These are phyloP conservation scores for Emberiza fucata DNA, from an alignment of 2,113 vertebrate genomes.

Conservation along the genomic window DNA sequence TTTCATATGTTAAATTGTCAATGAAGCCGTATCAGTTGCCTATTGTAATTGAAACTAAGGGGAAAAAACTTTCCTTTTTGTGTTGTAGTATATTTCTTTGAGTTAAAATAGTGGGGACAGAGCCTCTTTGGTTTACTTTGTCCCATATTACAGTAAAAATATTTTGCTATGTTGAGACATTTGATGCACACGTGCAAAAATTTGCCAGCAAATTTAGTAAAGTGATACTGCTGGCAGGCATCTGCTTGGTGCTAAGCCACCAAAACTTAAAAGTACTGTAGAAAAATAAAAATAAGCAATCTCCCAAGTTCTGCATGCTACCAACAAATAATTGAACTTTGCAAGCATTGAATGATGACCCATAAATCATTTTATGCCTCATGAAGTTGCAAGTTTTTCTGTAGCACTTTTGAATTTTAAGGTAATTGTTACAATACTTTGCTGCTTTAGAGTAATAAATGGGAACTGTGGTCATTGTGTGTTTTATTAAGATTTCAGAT, in stretches of 20 bases:
- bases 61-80: accelerated
- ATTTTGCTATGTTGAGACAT: background rate
- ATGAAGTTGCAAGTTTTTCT: background rate
- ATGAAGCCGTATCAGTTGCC: background rate
- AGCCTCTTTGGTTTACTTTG: background rate
- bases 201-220: background rate
- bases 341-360: background rate
- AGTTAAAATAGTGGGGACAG: background rate
- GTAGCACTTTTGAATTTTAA: background rate
- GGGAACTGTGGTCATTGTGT: background rate
- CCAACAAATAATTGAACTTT: background rate
- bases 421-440: background rate
- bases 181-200: accelerated
- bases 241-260: background rate
- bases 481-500: background rate
- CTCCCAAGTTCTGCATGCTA: background rate
- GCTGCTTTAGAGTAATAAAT: background rate
- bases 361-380: background rate
- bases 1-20: background rate
- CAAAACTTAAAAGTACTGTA: background rate
- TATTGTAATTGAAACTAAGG: background rate
- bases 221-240: accelerated
- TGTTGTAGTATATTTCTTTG: background rate
- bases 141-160: background rate
- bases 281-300: background rate